Conservation (phyloP, 2,888 invertebrate species). For the Deilephila porcellus region DNA sequence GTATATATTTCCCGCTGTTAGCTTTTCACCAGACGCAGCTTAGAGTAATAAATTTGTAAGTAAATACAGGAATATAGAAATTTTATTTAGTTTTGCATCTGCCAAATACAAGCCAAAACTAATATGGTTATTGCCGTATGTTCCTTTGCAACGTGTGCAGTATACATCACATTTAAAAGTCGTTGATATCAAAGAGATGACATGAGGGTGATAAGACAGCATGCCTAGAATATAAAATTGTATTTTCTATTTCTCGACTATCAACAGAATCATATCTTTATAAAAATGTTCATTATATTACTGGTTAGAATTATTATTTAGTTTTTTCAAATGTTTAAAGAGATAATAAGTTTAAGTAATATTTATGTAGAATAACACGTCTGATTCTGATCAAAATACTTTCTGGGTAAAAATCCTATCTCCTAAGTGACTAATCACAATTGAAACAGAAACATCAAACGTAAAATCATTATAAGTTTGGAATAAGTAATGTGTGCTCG, state of each 20-base stretch:
- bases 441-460: not conserved
- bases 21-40: conserved; percentile 43
- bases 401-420: not conserved
- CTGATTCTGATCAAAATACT: not conserved
- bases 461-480: not conserved
- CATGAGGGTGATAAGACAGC: not conserved
- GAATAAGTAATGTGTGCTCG: conserved; percentile 9
- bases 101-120: conserved; percentile 28
- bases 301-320: too few relatives aligned
- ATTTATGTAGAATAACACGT: too few relatives aligned
- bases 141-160: not conserved
- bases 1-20: conserved; percentile 33
- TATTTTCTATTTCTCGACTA: too few relatives aligned
- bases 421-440: not conserved
- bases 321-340: too few relatives aligned
- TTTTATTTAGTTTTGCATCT: conserved; percentile 40
- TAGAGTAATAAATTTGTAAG: conserved; percentile 39
- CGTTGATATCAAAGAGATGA: not conserved
- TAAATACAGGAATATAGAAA: conserved; percentile 37
- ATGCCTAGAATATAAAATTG: not conserved
- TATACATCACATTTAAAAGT: not conserved
- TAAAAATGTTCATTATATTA: too few relatives aligned
- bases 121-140: not conserved
- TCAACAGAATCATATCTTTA: not conserved
- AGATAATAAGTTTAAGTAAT: too few relatives aligned